These are phyloP conservation scores for Harlomillsia oculata DNA, from an alignment of 1,140 invertebrate species.

Conservation along the genomic window DNA sequence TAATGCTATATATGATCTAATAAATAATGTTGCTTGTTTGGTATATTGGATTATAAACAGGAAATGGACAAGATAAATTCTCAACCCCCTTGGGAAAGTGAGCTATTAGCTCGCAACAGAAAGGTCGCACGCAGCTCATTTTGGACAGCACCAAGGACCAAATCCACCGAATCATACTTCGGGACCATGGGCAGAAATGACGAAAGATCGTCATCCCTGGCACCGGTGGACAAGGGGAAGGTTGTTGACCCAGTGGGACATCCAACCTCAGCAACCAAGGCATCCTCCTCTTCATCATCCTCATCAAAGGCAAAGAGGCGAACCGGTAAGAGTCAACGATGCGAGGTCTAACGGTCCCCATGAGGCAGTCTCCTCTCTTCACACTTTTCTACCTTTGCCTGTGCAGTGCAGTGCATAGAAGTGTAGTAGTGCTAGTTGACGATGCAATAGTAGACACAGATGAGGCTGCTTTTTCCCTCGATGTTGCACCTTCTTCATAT, in stretches of 20 bases:
- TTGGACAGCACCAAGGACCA: too few species aligned
- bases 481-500: too few species aligned
- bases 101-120: constrained; percentile 26
- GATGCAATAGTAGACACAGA: too few species aligned
- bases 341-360: constrained; percentile 4
- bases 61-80: too few species aligned
- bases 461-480: too few species aligned
- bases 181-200: neutral
- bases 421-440: too few species aligned
- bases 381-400: neutral
- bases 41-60: too few species aligned
- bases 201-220: neutral
- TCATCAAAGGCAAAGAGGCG: neutral
- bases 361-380: neutral
- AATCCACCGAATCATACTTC: constrained; percentile 17
- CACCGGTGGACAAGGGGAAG: constrained; percentile 1
- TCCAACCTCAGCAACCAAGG: constrained; percentile 1
- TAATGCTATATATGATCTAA: too few species aligned
- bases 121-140: constrained; percentile 24
- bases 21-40: too few species aligned
- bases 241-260: constrained; percentile 20
- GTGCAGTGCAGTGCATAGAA: neutral
- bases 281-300: constrained; percentile 2
- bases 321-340: constrained; percentile 15
- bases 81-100: constrained; percentile 26